Evolutionary conservation across 2,888 invertebrate species (phyloP).

Genomic region (Empis stercorea): DNA sequence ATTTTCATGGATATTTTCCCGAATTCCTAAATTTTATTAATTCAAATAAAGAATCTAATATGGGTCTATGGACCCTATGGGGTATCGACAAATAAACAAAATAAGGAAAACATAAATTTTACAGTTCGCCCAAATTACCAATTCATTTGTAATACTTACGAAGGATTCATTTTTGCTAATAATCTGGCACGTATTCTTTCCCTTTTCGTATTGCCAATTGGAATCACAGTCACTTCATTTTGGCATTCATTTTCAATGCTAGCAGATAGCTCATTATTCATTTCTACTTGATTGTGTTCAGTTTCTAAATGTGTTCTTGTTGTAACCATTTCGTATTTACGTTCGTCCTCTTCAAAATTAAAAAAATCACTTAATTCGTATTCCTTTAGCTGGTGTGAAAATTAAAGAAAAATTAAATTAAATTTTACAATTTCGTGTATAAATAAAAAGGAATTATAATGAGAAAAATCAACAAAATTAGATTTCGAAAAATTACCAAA

Average conservation of each 20-base stretch:
- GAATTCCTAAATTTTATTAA: too few species aligned
- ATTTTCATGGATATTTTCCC: too few species aligned
- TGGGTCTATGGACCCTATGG: too few species aligned
- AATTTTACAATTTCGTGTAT: slow-evolving; percentile 15
- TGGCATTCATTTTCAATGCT: slow-evolving; percentile 70
- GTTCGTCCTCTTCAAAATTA: slow-evolving; percentile 68
- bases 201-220: slow-evolving; percentile 37
- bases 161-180: slow-evolving; percentile 35
- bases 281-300: slow-evolving; percentile 43
- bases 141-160: slow-evolving; percentile 25
- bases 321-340: slow-evolving; percentile 54
- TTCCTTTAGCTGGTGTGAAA: slow-evolving; percentile 54
- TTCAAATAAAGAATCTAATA: too few species aligned
- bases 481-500: not conserved
- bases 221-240: slow-evolving; percentile 41
- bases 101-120: too few species aligned
- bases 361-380: slow-evolving; percentile 80
- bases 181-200: slow-evolving; percentile 35
- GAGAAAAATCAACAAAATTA: slow-evolving; percentile 6
- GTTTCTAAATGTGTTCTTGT: slow-evolving; percentile 35
- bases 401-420: slow-evolving; percentile 4
- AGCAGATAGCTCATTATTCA: slow-evolving; percentile 61
- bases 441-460: slow-evolving; percentile 7
- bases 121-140: too few species aligned
- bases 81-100: not conserved